A percentile compares a stretch with the other conserved stretches of the same genome.
Conservation (phyloP, 1,140 invertebrate species). For the Cephus cinctus region DNA sequence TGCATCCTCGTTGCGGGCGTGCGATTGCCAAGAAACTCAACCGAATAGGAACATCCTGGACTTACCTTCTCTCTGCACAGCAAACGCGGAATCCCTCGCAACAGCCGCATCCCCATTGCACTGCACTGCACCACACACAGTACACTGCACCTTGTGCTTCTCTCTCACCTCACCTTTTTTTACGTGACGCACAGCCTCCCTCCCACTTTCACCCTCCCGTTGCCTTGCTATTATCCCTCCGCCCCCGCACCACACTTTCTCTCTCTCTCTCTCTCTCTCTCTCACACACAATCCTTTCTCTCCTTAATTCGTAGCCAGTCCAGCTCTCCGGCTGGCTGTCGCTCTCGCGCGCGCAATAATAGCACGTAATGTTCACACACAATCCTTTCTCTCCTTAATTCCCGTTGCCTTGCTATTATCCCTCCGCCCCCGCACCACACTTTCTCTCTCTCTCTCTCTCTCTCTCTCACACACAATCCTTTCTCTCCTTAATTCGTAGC, state of each 20-base stretch:
- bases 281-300: too few species aligned
- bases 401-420: slow-evolving; percentile 9
- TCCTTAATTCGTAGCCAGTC: too few species aligned
- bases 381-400: too few species aligned
- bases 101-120: slow-evolving; percentile 22
- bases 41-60: too few species aligned
- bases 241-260: slow-evolving; percentile 6
- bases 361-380: too few species aligned
- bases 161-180: not conserved
- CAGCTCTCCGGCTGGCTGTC: too few species aligned
- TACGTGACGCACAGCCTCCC: not conserved
- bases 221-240: slow-evolving; percentile 6
- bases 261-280: slow-evolving; percentile 8
- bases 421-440: slow-evolving; percentile 14
- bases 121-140: slow-evolving; percentile 39
- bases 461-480: not conserved
- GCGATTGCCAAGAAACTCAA: too few species aligned
- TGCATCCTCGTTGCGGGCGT: not conserved
- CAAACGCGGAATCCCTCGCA: slow-evolving; percentile 22
- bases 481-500: too few species aligned
- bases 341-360: too few species aligned
- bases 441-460: slow-evolving; percentile 8
- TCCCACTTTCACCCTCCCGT: slow-evolving; percentile 12
- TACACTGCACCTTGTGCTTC: slow-evolving; percentile 16
- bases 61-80: slow-evolving; percentile 33